phyloP scores from a whole-genome alignment of 2,888 invertebrate species.

The Panopea generosa region DNA sequence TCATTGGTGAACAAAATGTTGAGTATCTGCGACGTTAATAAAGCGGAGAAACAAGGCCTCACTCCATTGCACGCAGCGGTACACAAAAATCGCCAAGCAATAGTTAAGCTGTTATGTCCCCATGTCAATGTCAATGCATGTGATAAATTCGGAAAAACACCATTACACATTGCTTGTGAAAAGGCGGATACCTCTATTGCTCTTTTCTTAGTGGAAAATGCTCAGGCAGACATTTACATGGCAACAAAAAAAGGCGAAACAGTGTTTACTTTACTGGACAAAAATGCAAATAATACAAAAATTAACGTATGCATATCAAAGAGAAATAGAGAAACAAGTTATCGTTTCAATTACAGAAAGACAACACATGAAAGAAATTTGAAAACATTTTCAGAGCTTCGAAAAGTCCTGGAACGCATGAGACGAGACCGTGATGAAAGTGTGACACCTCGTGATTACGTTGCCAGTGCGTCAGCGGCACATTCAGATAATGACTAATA shows the following conservation, averaged over 20 bases:
- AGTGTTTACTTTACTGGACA: conserved; percentile 10
- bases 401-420: too few relatives aligned
- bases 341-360: too few relatives aligned
- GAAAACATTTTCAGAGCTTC: too few relatives aligned
- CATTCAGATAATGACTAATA: too few relatives aligned
- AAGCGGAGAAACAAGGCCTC: conserved; percentile 34
- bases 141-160: conserved; percentile 42
- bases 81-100: conserved; percentile 5
- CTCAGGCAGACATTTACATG: conserved; percentile 30
- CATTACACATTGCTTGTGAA: conserved; percentile 36
- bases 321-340: too few relatives aligned
- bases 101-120: neutral
- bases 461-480: too few relatives aligned
- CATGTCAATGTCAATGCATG: conserved; percentile 34
- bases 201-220: neutral
- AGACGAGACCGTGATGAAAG: too few relatives aligned
- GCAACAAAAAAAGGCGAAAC: conserved; percentile 36
- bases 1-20: conserved; percentile 4
- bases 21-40: conserved; percentile 3
- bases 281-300: too few relatives aligned
- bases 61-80: conserved; percentile 44
- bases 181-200: conserved; percentile 6
- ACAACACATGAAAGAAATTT: too few relatives aligned
- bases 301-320: too few relatives aligned
- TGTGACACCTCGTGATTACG: too few relatives aligned